These are phyloP conservation scores for Aphrophora alni DNA, from an alignment of 2,888 invertebrate genomes.

Conservation along the genomic window DNA sequence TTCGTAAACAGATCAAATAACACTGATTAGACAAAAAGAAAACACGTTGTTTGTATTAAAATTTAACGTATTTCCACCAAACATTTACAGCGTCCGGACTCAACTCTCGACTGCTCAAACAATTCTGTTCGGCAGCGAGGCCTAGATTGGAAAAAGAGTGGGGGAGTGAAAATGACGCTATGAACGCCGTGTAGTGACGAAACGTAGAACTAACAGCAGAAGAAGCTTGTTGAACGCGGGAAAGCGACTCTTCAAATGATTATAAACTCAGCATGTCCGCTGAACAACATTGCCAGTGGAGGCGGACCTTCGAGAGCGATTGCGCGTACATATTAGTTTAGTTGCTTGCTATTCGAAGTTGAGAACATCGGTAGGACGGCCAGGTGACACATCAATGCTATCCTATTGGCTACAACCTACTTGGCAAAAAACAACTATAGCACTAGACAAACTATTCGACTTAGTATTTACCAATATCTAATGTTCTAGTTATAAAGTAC, in stretches of 20 bases:
- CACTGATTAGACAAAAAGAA: neutral
- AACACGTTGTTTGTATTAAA: neutral
- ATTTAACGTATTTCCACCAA: neutral
- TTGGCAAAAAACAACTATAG: neutral
- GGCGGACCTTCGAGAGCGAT: neutral
- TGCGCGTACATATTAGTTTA: conserved; percentile 3
- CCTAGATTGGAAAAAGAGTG: neutral
- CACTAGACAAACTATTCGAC: conserved; percentile 2
- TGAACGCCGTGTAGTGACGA: neutral
- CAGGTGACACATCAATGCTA: neutral
- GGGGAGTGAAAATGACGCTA: neutral
- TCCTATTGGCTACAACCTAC: neutral
- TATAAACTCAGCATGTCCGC: conserved; percentile 1
- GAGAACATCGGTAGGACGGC: neutral
- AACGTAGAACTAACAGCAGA: conserved; percentile 4
- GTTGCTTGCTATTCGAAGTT: neutral
- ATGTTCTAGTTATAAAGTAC: neutral
- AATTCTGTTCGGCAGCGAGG: neutral
- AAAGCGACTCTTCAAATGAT: conserved; percentile 6
- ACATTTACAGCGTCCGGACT: neutral
- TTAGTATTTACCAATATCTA: conserved; percentile 9
- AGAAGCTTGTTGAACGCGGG: conserved; percentile 9
- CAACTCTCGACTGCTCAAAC: conserved; percentile 6
- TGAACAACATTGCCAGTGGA: neutral
- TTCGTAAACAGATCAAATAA: neutral